These are phyloP conservation scores for Orchesella flavescens DNA, from an alignment of 2,888 invertebrate genomes.

Conservation along the genomic window DNA sequence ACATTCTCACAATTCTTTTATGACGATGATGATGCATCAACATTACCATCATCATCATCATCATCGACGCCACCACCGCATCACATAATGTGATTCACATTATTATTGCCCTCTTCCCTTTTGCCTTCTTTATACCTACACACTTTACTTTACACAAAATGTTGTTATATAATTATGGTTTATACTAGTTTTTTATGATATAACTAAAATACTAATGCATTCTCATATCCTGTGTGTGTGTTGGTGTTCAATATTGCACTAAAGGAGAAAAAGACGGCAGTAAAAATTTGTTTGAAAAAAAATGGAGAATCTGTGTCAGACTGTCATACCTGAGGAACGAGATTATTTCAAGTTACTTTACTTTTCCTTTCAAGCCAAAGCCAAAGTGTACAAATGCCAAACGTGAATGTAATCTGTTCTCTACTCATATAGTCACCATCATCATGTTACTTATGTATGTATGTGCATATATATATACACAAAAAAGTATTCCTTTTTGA, in stretches of 20 bases:
- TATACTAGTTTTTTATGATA: too few species aligned
- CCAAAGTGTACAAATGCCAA: neutral
- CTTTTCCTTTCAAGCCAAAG: slow-evolving; percentile 35
- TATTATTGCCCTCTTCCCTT: slow-evolving; percentile 5
- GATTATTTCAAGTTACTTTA: slow-evolving; percentile 15
- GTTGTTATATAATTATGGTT: too few species aligned
- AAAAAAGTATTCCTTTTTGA: slow-evolving; percentile 3
- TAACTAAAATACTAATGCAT: neutral
- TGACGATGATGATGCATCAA: slow-evolving; percentile 7
- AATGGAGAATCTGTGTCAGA: slow-evolving; percentile 35
- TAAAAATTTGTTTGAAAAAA: slow-evolving; percentile 35
- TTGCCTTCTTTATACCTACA: neutral
- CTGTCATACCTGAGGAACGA: slow-evolving; percentile 26
- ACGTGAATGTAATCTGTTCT: neutral
- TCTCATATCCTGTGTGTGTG: neutral
- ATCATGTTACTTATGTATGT: slow-evolving; percentile 1
- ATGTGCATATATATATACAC: too few species aligned
- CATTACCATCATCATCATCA: neutral
- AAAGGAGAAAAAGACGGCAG: slow-evolving; percentile 39
- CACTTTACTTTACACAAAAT: neutral
- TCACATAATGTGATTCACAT: neutral
- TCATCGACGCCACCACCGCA: neutral
- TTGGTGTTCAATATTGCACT: neutral
- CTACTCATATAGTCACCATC: neutral
- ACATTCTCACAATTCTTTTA: slow-evolving; percentile 23